Percentiles rank a stretch among this genome's conserved stretches.
Evolutionary conservation across 2,888 invertebrate species (phyloP).

Genomic region (Synanthedon andrenaeformis): DNA sequence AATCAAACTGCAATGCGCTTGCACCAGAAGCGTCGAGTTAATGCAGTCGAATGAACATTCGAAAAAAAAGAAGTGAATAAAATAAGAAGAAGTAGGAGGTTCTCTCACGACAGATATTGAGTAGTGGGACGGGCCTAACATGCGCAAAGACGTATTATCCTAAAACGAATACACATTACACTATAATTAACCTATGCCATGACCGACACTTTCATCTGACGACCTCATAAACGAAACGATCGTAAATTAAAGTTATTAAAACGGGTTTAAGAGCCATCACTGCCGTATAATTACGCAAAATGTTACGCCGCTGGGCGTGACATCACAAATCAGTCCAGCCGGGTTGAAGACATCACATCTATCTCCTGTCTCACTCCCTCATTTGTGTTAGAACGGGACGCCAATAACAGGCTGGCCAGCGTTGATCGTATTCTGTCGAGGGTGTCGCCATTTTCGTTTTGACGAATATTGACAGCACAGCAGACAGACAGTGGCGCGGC

Average conservation of each 20-base stretch:
- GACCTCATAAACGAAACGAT: constrained; percentile 51
- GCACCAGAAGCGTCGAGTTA: constrained; percentile 35
- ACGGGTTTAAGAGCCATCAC: constrained; percentile 61
- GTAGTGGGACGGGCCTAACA: constrained; percentile 68
- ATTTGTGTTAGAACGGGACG: constrained; percentile 25
- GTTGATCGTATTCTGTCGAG: constrained; percentile 68
- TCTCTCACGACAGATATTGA: constrained; percentile 67
- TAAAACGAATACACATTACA: constrained; percentile 32
- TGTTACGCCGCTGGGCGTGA: constrained; percentile 71
- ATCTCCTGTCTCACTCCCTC: constrained; percentile 30
- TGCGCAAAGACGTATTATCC: constrained; percentile 62
- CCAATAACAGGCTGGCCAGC: constrained; percentile 39
- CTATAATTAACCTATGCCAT: constrained; percentile 46
- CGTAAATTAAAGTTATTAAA: constrained; percentile 63
- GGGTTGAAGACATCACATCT: constrained; percentile 59
- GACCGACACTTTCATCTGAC: constrained; percentile 50
- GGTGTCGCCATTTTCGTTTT: constrained; percentile 80
- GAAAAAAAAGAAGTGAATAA: constrained; percentile 57
- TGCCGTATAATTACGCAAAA: constrained; percentile 67
- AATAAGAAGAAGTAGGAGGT: constrained; percentile 68
- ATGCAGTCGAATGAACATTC: constrained; percentile 55
- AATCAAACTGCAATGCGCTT: constrained; percentile 66
- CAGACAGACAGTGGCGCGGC: constrained; percentile 68
- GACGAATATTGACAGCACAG: constrained; percentile 79
- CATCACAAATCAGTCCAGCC: constrained; percentile 68